Conservation (phyloP, 2,888 invertebrate genomes). For the Boloria selene region DNA sequence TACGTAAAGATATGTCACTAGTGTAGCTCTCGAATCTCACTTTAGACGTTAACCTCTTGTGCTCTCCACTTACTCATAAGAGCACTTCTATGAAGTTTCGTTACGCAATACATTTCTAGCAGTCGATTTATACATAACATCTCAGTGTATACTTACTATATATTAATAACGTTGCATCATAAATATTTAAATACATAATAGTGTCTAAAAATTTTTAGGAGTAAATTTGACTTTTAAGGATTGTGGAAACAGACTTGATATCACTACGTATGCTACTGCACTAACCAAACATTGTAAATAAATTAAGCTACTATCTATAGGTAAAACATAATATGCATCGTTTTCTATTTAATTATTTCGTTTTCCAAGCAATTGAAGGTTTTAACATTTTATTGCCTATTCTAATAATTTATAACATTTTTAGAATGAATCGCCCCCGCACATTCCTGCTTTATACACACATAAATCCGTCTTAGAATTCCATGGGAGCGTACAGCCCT, state of each 20-base stretch:
- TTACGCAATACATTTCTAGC: constrained; percentile 47
- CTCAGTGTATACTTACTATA: not conserved
- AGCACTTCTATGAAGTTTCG: constrained; percentile 64
- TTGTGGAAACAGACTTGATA: too few relatives aligned
- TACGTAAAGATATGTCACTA: constrained; percentile 35
- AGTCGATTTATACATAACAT: constrained; percentile 32
- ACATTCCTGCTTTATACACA: constrained; percentile 60
- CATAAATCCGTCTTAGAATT: constrained; percentile 48
- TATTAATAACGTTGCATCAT: not conserved
- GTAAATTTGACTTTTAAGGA: too few relatives aligned
- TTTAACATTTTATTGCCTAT: not conserved
- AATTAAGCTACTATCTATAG: too few relatives aligned
- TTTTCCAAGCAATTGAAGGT: not conserved
- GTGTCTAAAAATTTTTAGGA: too few relatives aligned
- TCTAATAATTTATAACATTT: constrained; percentile 31
- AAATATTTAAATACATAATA: not conserved
- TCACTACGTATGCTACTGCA: too few relatives aligned
- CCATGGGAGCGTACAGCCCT: constrained; percentile 27
- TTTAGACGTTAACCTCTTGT: constrained; percentile 57
- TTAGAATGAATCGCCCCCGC: constrained; percentile 58
- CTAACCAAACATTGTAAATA: too few relatives aligned
- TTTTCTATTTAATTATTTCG: not conserved
- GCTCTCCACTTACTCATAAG: constrained; percentile 64
- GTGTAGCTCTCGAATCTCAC: constrained; percentile 40
- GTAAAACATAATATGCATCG: not conserved